phyloP scores from a whole-genome alignment of 2,113 vertebrate genomes.

The Nestor notabilis region DNA sequence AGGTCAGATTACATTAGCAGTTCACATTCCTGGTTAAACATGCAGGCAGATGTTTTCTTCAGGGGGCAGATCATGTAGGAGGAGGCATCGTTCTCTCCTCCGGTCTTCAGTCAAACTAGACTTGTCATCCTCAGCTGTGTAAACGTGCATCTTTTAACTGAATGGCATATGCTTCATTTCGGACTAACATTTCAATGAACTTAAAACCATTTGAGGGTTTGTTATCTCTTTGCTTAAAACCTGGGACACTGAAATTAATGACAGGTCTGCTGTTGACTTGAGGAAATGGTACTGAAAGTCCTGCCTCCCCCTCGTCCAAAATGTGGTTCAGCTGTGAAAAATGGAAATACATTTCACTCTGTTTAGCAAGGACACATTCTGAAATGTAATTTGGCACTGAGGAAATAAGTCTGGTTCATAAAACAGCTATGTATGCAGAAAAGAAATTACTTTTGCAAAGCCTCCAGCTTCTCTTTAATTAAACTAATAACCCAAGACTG shows the following conservation, averaged over 20 bases:
- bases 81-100: slow-evolving; percentile 51
- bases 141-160: slow-evolving; percentile 42
- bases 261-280: slow-evolving; percentile 21
- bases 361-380: slow-evolving; percentile 48
- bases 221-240: slow-evolving; percentile 49
- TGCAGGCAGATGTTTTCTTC: slow-evolving; percentile 77
- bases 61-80: slow-evolving; percentile 64
- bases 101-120: slow-evolving; percentile 46
- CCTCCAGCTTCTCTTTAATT: slow-evolving; percentile 34
- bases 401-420: slow-evolving; percentile 24
- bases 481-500: not conserved
- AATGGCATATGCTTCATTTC: slow-evolving; percentile 51
- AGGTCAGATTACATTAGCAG: slow-evolving; percentile 63
- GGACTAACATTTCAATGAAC: slow-evolving; percentile 24
- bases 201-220: slow-evolving; percentile 19
- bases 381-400: slow-evolving; percentile 34
- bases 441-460: slow-evolving; percentile 53
- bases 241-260: slow-evolving; percentile 25
- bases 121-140: slow-evolving; percentile 63
- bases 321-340: slow-evolving; percentile 27
- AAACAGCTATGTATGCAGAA: not conserved
- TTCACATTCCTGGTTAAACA: slow-evolving; percentile 62
- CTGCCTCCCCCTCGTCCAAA: slow-evolving; percentile 47
- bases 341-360: slow-evolving; percentile 47
- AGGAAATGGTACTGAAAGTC: slow-evolving; percentile 43